A percentile compares a stretch with the other conserved stretches of the same genome.
phyloP scores from a whole-genome alignment of 2,888 invertebrate species.

The Apomyelois bistriatella region DNA sequence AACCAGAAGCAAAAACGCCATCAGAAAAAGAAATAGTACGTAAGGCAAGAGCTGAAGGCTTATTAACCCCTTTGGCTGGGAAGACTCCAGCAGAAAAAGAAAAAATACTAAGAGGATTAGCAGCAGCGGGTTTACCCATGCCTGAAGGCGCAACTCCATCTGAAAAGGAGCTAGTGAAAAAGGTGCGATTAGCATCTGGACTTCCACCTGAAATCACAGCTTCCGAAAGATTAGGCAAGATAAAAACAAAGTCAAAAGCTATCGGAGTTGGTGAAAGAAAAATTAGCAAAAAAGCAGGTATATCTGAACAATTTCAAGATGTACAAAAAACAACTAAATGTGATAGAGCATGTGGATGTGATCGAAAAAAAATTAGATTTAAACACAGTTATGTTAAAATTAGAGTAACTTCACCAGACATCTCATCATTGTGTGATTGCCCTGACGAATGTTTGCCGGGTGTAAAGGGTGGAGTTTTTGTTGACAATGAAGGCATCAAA shows the following conservation, averaged over 20 bases:
- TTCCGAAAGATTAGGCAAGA: conserved; percentile 38
- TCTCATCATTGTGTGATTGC: conserved; percentile 53
- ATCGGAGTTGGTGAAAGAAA: conserved; percentile 24
- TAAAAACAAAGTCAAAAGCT: conserved; percentile 38
- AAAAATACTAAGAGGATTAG: conserved; percentile 40
- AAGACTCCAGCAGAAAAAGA: conserved; percentile 39
- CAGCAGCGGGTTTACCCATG: conserved; percentile 40
- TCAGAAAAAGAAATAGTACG: conserved; percentile 35
- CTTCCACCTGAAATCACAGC: conserved; percentile 32
- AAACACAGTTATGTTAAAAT: conserved; percentile 63
- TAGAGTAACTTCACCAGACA: conserved; percentile 57
- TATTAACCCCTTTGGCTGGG: conserved; percentile 40
- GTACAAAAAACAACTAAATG: conserved; percentile 52
- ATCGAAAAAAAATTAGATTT: conserved; percentile 60
- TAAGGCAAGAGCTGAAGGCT: conserved; percentile 39
- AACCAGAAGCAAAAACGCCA: conserved; percentile 32
- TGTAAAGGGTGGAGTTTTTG: conserved; percentile 48
- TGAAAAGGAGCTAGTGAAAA: conserved; percentile 39
- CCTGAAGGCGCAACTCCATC: conserved; percentile 45
- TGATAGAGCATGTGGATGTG: conserved; percentile 57
- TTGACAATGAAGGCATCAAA: conserved; percentile 57
- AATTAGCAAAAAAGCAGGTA: conserved; percentile 27
- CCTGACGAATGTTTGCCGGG: conserved; percentile 55
- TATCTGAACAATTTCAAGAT: conserved; percentile 45
- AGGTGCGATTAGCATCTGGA: conserved; percentile 31